phyloP scores from a whole-genome alignment of 2,888 invertebrate species.

The Stenodera caucasica region DNA sequence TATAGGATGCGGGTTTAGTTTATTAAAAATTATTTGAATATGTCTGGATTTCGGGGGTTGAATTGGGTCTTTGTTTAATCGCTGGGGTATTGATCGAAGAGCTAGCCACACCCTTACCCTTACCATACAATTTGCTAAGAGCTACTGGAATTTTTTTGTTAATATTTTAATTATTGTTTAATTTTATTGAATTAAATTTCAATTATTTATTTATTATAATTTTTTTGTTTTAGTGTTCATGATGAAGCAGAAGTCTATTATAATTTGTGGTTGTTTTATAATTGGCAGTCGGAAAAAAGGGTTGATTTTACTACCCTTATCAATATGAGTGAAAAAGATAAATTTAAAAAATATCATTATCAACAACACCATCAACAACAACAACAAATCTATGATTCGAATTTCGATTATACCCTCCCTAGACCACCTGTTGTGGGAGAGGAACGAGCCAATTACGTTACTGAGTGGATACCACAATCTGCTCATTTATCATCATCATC shows the following conservation, averaged over 20 bases:
- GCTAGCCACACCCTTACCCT: conserved; percentile 7
- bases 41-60: conserved; percentile 32
- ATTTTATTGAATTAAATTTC: background rate
- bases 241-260: conserved; percentile 44
- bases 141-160: conserved; percentile 1
- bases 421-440: conserved; percentile 84
- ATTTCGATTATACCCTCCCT: conserved; percentile 67
- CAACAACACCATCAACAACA: conserved; percentile 22
- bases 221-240: conserved; percentile 42
- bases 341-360: conserved; percentile 20
- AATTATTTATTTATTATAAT: background rate
- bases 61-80: conserved; percentile 10
- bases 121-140: background rate
- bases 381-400: conserved; percentile 44
- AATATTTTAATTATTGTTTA: background rate
- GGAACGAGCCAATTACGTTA: conserved; percentile 57
- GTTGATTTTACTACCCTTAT: conserved; percentile 35
- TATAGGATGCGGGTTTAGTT: conserved; percentile 31
- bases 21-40: conserved; percentile 35
- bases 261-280: conserved; percentile 28
- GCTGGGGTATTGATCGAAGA: conserved; percentile 27
- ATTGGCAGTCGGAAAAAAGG: conserved; percentile 31
- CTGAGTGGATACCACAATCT: conserved; percentile 43
- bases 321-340: conserved; percentile 48
- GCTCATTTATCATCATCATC: conserved; percentile 26